Base-by-base conservation (phyloP, 2,797 vertebrate species). In the Eospalax fontanierii region DNA sequence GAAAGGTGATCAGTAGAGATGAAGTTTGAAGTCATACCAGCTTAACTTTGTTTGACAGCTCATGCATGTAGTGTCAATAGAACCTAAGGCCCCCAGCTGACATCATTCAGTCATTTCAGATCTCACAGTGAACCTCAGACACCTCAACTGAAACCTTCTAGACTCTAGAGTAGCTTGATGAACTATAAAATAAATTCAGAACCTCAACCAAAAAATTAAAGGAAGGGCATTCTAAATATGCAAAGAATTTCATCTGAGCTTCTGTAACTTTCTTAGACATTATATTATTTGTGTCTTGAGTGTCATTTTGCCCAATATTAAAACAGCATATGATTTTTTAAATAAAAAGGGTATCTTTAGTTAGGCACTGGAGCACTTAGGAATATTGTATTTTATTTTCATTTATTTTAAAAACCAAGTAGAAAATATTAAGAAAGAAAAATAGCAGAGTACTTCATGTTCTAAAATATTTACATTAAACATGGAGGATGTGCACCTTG, bases 391-490 rank as follows among this genome's bases (percentile, higher is more conserved):
- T 54, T 30, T 1, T n/a, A n/a, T n/a, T n/a, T n/a, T 18, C 76
- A 46, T 82, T 35, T 73, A 8, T 85, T 82, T 57, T 71, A 24
- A 54, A 90, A 78, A 5, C 1, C 6, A 82, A 86, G 70, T 65
- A 71, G 10, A 79, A 81, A 87, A 81, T 61, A 68, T 88, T 38
- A 82, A 87, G 71, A 68, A 85, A 79, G 19, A 71, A 61, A 63
- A 88, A 80, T 35, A 89, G 22, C 26, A 46, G 75, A 90, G 14
- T 3, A 33, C 33, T 66, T 71, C 40, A 7, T 5, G 40, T 43
- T 95, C 88, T 68, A 8, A 80, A 87, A 71, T 85, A 10, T 57
- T 79, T 38, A 18, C 81, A 80, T 85, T 61, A 80, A 43, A 33
- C n/a, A 0, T 59, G 15, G 86, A 94, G 57, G 59, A 93, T 4